Conservation (phyloP, 2,113 vertebrate species). For the Nothocercus nigrocapillus region DNA sequence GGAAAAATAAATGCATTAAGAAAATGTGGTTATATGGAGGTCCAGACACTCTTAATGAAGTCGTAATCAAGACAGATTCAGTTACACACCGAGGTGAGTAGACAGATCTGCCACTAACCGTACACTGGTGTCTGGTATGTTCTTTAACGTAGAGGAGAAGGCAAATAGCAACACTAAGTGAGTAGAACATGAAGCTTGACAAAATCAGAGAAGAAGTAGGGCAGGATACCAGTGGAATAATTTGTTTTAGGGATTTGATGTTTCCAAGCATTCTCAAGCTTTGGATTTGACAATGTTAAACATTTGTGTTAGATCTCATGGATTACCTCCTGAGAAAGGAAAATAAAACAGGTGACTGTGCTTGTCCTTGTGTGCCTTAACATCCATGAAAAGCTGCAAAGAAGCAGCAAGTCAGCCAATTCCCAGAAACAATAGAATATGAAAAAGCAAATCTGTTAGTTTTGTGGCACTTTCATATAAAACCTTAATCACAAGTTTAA, state of each 20-base stretch:
- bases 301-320: background rate
- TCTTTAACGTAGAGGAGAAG: background rate
- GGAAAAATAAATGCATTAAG: background rate
- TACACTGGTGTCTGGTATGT: background rate
- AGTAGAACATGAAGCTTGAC: background rate
- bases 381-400: background rate
- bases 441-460: background rate
- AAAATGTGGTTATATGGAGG: background rate
- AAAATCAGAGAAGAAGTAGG: background rate
- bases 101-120: background rate
- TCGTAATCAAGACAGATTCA: background rate
- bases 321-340: background rate
- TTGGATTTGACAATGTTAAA: background rate
- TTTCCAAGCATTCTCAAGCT: background rate
- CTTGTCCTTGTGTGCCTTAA: accelerated
- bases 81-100: background rate
- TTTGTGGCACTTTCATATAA: background rate
- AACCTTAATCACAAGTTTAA: background rate
- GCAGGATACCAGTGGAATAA: background rate
- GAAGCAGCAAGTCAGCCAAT: background rate
- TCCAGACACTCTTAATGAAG: background rate
- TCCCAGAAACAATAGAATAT: background rate
- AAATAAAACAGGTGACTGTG: background rate
- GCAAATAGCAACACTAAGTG: background rate
- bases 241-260: background rate